Conservation (phyloP, 2,113 vertebrate genomes). For the Typhlomys cinereus region DNA sequence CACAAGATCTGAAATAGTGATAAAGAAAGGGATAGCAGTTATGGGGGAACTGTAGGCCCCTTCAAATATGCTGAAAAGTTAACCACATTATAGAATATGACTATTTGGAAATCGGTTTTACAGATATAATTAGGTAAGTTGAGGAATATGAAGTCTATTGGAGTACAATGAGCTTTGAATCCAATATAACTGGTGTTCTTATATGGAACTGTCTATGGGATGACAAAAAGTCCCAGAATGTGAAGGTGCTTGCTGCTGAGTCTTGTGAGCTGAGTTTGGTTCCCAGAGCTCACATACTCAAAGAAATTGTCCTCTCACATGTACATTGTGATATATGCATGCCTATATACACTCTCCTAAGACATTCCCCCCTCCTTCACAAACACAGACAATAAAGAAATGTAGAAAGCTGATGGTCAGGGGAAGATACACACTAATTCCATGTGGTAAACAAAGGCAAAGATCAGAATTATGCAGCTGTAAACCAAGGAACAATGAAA, state of each 20-base stretch:
- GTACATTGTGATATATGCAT: too few species aligned
- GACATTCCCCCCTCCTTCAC: too few species aligned
- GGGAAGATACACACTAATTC: not conserved
- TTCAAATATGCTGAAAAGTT: not conserved
- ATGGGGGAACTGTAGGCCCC: not conserved
- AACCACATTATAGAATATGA: not conserved
- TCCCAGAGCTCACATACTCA: too few species aligned
- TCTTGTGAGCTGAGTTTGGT: too few species aligned
- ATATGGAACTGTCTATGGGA: too few species aligned
- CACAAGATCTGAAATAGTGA: not conserved
- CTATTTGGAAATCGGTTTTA: not conserved
- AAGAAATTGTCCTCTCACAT: too few species aligned
- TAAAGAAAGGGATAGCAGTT: not conserved
- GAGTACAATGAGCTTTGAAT: not conserved
- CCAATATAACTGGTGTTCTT: not conserved
- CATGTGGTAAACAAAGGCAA: not conserved
- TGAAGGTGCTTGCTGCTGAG: too few species aligned
- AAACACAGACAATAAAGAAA: too few species aligned
- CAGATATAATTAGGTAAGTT: not conserved
- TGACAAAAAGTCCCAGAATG: too few species aligned
- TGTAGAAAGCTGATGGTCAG: too few species aligned
- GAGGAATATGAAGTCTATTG: not conserved
- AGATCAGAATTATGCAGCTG: not conserved
- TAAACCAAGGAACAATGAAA: not conserved
- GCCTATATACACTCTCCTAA: too few species aligned